Evolutionary conservation across 2,888 invertebrate species (phyloP), one percentile per base, ranked within the genome.

Genomic region (Campopleginae sp.): DNA sequence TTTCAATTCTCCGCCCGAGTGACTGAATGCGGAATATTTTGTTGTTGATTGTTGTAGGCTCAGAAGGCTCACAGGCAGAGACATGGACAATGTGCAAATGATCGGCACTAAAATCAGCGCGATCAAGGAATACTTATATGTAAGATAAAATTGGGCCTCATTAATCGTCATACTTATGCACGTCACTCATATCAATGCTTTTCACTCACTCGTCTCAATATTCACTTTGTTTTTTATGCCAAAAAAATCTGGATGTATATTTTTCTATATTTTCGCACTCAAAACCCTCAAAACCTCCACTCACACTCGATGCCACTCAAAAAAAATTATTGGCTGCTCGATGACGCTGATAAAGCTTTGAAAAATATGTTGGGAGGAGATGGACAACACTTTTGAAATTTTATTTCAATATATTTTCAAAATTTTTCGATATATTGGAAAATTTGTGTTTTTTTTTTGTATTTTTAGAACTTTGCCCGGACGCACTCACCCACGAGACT

Each of bases 81-180:
- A 92, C 93, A 93, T 93, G 93, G 93, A 93, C 93, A 93, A 93
- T 93, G 93, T 93, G 91, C 93, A 93, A 93, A 93, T 93, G 93
- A 92, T 93, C 91, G 92, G 93, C 92, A 93, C 93, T 92, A 93
- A 93, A 92, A 92, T 93, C 91, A 92, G 93, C 91, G 93, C 93
- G 91, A 93, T 93, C 93, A 93, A 93, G 93, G 93, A 93, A 90
- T 93, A 93, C 92, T 93, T 93, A 93, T 93, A 93, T 93, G 93
- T 93, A 93, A 93, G 93, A 88, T 87, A 89, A 88, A 85, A 79
- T 78, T 84, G 88, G 87, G 78, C 87, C 82, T 79, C 86, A 87
- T 86, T 71, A 77, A 80, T 80, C 86, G 84, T 63, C 78, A 58
- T 77, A 79, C n/a, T 68, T 78, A 23, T 63, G 42, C 76, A 75